Evolutionary conservation across 2,113 vertebrate genomes (phyloP).

Genomic region (Hucho hucho): DNA sequence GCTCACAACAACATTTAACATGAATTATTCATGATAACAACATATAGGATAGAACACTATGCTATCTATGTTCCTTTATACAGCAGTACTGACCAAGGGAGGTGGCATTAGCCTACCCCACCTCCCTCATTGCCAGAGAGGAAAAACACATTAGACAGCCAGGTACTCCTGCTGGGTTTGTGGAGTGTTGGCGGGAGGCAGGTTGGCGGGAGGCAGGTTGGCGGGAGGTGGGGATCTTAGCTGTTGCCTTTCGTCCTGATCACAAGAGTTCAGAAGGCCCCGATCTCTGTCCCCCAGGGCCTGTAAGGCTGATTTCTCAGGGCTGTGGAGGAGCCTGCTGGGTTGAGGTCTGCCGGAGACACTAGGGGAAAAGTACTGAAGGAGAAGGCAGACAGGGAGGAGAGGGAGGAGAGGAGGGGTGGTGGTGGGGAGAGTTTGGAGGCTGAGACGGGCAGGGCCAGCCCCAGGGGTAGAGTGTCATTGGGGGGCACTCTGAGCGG

Average conservation of each 20-base stretch:
- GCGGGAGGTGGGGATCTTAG: conserved; percentile 47
- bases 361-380: conserved; percentile 91
- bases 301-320: conserved; percentile 88
- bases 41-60: conserved; percentile 29
- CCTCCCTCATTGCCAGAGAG: conserved; percentile 15
- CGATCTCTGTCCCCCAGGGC: conserved; percentile 97
- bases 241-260: conserved; percentile 58
- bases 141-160: conserved; percentile 13
- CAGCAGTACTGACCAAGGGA: conserved; percentile 14
- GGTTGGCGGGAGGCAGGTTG: neutral
- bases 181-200: neutral
- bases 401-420: conserved; percentile 87
- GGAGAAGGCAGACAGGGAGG: conserved; percentile 88
- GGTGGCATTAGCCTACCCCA: conserved; percentile 12
- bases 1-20: conserved; percentile 41
- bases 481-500: conserved; percentile 81
- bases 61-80: conserved; percentile 17
- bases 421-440: conserved; percentile 89
- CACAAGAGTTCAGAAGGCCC: conserved; percentile 85
- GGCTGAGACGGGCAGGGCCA: conserved; percentile 80
- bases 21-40: conserved; percentile 25
- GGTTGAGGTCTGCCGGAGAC: conserved; percentile 79
- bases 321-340: conserved; percentile 71
- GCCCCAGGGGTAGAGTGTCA: conserved; percentile 78
- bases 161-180: conserved; percentile 22